Percentiles rank a stretch among this genome's conserved stretches.
These are phyloP conservation scores for Pseudochirops corinnae DNA, from an alignment of 2,797 vertebrate species.

Conservation along the genomic window DNA sequence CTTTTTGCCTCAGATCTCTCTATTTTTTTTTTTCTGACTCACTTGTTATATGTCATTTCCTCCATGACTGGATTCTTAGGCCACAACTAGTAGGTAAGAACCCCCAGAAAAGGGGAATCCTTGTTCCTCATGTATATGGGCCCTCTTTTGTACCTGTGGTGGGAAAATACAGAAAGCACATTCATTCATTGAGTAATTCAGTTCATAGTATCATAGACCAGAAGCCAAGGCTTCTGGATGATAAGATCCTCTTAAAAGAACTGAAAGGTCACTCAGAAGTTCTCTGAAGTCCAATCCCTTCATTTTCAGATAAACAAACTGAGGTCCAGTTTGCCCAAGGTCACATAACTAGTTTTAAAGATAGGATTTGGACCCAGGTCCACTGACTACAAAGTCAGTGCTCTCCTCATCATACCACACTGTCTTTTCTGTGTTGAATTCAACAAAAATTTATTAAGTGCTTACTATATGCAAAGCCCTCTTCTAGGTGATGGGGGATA, in stretches of 20 bases:
- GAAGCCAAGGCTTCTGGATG: neutral
- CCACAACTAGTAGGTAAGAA: neutral
- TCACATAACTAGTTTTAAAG: neutral
- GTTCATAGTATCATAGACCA: neutral
- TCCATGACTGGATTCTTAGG: constrained; percentile 19
- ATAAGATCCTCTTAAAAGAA: neutral
- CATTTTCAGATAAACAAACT: neutral
- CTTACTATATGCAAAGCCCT: neutral
- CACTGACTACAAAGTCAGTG: neutral
- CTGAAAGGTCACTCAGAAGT: neutral
- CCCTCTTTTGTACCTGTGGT: neutral
- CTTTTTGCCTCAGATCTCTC: constrained; percentile 20
- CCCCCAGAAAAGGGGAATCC: neutral
- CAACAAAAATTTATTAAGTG: neutral
- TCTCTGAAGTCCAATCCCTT: neutral
- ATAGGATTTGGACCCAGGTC: neutral
- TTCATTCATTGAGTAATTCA: neutral
- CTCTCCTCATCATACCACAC: neutral
- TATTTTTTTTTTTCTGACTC: constrained; percentile 23
- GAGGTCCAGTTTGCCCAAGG: neutral
- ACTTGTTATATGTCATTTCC: constrained; percentile 11
- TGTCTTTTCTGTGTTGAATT: neutral
- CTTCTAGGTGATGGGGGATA: neutral
- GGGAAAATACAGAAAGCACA: neutral
- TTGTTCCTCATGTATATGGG: neutral